phyloP scores from a whole-genome alignment of 2,888 invertebrate species.

The Leptodirus hochenwartii region DNA sequence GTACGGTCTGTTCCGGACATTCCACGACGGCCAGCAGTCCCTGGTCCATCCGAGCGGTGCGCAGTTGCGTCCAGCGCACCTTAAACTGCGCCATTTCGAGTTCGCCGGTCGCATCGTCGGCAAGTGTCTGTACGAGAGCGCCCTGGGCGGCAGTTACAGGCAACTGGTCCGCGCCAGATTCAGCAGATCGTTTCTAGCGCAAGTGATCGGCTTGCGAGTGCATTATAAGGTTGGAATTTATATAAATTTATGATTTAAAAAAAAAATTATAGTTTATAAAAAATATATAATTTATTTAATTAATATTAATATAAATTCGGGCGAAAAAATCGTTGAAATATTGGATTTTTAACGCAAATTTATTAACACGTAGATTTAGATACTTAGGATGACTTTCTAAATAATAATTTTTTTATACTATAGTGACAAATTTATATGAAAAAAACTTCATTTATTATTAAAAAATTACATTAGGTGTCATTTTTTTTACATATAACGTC shows the following conservation, averaged over 20 bases:
- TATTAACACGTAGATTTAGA: no score
- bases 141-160: constrained; percentile 72
- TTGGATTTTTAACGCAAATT: no score
- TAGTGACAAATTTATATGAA: no score
- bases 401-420: no score
- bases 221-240: constrained; percentile 59
- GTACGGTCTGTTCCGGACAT: constrained; percentile 65
- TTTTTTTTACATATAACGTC: no score
- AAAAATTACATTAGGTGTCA: no score
- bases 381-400: no score
- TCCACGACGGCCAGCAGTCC: constrained; percentile 72
- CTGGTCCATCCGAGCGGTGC: constrained; percentile 85
- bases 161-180: constrained; percentile 82
- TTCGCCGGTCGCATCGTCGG: constrained; percentile 87
- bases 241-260: no score
- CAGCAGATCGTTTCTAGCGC: constrained; percentile 82
- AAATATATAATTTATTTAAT: constrained; percentile 5
- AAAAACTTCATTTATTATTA: no score
- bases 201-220: constrained; percentile 81
- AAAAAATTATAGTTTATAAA: neutral
- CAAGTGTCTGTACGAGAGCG: constrained; percentile 87
- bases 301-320: no score
- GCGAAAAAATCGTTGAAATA: constrained; percentile 5
- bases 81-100: constrained; percentile 79
- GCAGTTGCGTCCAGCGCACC: constrained; percentile 51